Evolutionary conservation across 2,888 invertebrate species (phyloP), one percentile per base, ranked within the genome.

Genomic region (Lumbricus terrestris): DNA sequence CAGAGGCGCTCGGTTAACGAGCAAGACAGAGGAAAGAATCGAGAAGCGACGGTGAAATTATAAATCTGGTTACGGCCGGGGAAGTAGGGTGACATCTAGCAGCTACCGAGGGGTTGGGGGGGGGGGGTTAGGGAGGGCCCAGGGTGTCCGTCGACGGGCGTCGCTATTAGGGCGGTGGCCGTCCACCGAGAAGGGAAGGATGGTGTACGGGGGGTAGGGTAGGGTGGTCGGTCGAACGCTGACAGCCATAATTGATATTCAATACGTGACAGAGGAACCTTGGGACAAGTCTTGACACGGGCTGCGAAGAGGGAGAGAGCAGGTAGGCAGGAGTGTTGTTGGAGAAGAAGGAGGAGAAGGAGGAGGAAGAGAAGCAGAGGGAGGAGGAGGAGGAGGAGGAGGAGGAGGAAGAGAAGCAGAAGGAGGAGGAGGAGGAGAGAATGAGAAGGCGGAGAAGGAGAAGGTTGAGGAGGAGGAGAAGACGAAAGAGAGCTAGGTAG

Each of bases 161-260:
- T 8, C n/a, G 69, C 69, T 69, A n/a, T 69, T 69, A 69, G 69
- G 69, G 69, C 69, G 69, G n/a, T n/a, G 4, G 69, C n/a, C 16
- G 69, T 16, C n/a, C 18, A 8, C n/a, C 69, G 29, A 13, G 13
- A 23, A 40, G 40, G 38, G 8, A 38, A 13, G 38, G 47, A 23
- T n/a, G n/a, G n/a, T n/a, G n/a, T n/a, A n/a, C 69, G n/a, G 8
- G 4, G 69, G n/a, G 29, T 3, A 11, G 69, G 4, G n/a, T 8
- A 8, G 47, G 23, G 23, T 11, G 2, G 0, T 69, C 69, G 5
- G 69, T 8, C 0, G 69, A n/a, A n/a, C 8, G 69, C 69, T 69
- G 69, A 69, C 69, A 69, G n/a, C 69, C 69, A 69, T 69, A 69
- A 69, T 69, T 69, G 69, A 69, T 69, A 69, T 69, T 69, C 69